Conservation (phyloP, 2,113 vertebrate species). For the Dasypus novemcinctus region DNA sequence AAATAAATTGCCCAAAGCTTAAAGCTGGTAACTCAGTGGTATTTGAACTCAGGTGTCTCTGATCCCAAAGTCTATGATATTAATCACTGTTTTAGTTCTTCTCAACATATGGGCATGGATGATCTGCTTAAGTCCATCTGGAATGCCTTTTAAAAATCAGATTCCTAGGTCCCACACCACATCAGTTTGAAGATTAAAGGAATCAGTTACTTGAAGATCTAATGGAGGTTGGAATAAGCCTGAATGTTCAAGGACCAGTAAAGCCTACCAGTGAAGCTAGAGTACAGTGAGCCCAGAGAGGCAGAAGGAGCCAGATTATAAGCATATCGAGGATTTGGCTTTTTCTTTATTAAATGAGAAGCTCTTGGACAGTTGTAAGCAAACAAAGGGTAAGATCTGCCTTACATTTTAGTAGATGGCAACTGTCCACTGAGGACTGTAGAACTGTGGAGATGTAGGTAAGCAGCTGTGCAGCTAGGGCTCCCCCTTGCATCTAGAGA, state of each 20-base stretch:
- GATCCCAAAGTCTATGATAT: background rate
- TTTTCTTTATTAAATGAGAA: background rate
- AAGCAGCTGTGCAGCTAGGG: background rate
- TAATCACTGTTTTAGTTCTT: background rate
- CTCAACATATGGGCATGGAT: background rate
- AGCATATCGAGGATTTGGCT: background rate
- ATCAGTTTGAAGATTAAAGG: background rate
- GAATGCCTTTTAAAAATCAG: background rate
- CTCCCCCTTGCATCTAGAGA: background rate
- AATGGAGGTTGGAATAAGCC: background rate
- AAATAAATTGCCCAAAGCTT: background rate
- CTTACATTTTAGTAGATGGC: background rate
- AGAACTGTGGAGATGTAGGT: background rate
- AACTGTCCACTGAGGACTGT: background rate
- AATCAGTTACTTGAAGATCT: background rate
- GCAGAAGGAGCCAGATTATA: background rate
- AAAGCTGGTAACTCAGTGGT: background rate
- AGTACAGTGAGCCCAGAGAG: background rate
- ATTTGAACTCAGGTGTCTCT: background rate
- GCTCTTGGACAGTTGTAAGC: background rate
- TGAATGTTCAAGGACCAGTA: background rate
- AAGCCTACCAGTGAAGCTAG: background rate
- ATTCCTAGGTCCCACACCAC: background rate
- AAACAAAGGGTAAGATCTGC: background rate
- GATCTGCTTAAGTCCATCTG: background rate